These are phyloP conservation scores for Sclerurus mexicanus DNA, from an alignment of 2,113 vertebrate species.

Conservation along the genomic window DNA sequence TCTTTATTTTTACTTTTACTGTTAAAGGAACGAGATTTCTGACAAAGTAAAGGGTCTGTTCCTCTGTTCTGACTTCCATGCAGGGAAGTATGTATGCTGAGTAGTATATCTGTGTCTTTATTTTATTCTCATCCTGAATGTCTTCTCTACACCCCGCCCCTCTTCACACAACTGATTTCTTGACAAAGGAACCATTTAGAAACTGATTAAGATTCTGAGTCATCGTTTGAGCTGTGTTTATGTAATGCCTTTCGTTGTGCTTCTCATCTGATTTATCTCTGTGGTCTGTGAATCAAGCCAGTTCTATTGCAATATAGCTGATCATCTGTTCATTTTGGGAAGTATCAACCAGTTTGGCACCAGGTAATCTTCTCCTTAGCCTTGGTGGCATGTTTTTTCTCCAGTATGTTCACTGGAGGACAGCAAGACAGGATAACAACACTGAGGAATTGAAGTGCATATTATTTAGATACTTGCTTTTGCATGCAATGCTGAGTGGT, in stretches of 20 bases:
- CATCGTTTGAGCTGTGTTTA: not conserved
- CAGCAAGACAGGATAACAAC: not conserved
- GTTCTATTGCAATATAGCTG: not conserved
- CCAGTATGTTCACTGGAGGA: not conserved
- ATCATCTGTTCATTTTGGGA: not conserved
- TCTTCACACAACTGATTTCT: not conserved
- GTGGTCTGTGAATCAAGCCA: not conserved
- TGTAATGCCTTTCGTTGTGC: fast-evolving
- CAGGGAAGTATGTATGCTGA: not conserved
- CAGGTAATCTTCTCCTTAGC: not conserved
- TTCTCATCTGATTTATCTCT: not conserved
- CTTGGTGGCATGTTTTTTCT: not conserved
- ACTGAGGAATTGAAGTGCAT: not conserved
- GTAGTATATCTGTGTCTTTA: not conserved
- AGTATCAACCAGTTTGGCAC: not conserved
- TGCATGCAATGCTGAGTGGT: not conserved
- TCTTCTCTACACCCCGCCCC: not conserved
- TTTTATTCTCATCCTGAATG: not conserved
- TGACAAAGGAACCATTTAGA: not conserved
- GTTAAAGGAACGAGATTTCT: not conserved
- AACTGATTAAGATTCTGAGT: not conserved
- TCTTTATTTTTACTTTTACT: not conserved
- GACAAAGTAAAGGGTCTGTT: not conserved
- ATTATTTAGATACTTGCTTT: not conserved
- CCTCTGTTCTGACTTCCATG: not conserved